Conservation (phyloP, 2,797 vertebrate genomes). For the Phrynocephalus guinanensis region DNA sequence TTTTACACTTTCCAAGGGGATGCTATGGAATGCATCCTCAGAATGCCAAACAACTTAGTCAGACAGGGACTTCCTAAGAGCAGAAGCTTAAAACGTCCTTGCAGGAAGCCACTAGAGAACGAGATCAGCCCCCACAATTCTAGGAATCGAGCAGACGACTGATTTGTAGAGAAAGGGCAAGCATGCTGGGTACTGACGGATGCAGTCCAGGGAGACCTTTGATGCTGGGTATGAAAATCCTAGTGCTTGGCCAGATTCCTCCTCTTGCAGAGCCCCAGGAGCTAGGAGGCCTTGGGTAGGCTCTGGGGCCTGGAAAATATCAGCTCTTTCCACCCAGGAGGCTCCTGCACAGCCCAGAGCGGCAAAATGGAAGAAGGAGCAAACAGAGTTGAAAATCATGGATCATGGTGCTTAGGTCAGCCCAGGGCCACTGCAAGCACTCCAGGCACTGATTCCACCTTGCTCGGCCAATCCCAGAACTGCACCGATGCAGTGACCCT, state of each 20-base stretch:
- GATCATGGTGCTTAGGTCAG: neutral
- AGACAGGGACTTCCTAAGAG: neutral
- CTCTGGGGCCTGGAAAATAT: neutral
- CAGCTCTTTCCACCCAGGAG: too few species aligned
- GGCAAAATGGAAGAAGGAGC: neutral
- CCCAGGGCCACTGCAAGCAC: too few species aligned
- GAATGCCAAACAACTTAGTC: too few species aligned
- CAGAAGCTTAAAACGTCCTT: neutral
- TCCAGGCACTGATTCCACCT: neutral
- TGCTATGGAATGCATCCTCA: neutral
- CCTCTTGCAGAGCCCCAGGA: too few species aligned
- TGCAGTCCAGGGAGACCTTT: too few species aligned
- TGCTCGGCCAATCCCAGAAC: neutral
- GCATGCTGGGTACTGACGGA: too few species aligned
- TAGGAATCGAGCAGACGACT: neutral
- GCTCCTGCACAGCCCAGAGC: neutral
- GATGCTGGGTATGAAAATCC: too few species aligned
- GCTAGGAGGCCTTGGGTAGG: too few species aligned
- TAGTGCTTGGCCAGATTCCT: too few species aligned
- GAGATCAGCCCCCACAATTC: neutral
- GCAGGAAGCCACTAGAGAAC: neutral
- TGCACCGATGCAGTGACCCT: neutral
- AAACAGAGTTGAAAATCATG: neutral
- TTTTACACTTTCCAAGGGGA: neutral
- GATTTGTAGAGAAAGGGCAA: too few species aligned